Evolutionary conservation across 2,797 vertebrate species (phyloP), one percentile per base, ranked within the genome.

Genomic region (Anomalospiza imberbis): DNA sequence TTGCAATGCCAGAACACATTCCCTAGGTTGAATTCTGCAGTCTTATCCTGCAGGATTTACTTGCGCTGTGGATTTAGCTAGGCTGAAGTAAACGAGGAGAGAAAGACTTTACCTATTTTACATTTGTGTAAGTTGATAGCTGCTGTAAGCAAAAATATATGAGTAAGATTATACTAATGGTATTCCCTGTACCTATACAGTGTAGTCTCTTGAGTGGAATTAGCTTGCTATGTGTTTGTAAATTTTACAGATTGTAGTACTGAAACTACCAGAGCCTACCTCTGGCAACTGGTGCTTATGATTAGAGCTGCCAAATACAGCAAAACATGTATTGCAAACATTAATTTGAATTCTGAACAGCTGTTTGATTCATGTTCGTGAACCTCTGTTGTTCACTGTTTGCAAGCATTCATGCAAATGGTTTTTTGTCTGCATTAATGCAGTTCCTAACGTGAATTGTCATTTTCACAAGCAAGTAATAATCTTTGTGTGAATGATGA

Each of bases 291-390:
- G 60, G 68, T 88, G 50, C 70, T 88, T 93, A 71, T 78, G 84
- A 95, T 94, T 93, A 92, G 68, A 93, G 70, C 78, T 95, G 92
- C 93, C 93, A 95, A 88, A 90, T 83, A 83, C 75, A 91, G 77
- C 50, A 77, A 87, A 95, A 92, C 78, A 63, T 92, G 91, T 86
- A 94, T 92, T 93, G 92, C 74, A 91, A 96, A 92, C 85, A 85
- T 92, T 92, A 88, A 92, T 96, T 96, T 95, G 92, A 94, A 95
- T 96, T 95, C 82, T 67, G 57, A 97, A 82, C 95, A 97, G 92
- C 89, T 96, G 93, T 96, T 96, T 93, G 80, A 96, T 94, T 96
- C 92, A 72, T 79, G 78, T 93, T 91, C 77, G 0, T 70, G 89
- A 95, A 96, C 93, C 88, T 96, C 91, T 83, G 85, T 93, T 96